Percentiles rank a stretch among this genome's conserved stretches.
phyloP scores from a whole-genome alignment of 2,888 invertebrate species.

The Meiosimyza platycephala region DNA sequence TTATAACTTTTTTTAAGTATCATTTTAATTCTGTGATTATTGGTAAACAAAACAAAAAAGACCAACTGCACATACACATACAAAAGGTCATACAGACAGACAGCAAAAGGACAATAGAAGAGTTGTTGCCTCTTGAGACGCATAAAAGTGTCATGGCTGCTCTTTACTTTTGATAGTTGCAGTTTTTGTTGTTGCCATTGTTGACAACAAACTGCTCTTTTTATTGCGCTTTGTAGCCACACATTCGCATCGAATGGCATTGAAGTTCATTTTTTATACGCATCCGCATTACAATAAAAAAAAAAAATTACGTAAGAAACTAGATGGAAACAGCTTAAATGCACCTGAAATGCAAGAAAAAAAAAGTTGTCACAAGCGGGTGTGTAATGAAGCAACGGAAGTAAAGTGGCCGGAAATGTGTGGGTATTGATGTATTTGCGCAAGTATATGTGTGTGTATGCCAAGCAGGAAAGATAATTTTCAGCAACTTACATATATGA shows the following conservation, averaged over 20 bases:
- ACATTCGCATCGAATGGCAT: not conserved
- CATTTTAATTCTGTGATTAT: slow-evolving; percentile 22
- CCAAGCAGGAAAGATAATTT: too few relatives aligned
- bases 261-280: slow-evolving; percentile 4
- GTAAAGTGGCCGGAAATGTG: slow-evolving; percentile 18
- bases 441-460: too few relatives aligned
- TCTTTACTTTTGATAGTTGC: too few relatives aligned
- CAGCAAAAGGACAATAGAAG: not conserved
- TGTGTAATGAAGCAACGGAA: not conserved
- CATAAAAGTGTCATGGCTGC: not conserved
- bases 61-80: too few relatives aligned
- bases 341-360: slow-evolving; percentile 17
- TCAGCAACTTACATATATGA: too few relatives aligned
- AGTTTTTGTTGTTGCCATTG: not conserved
- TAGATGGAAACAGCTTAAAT: not conserved
- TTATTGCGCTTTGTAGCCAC: slow-evolving; percentile 4
- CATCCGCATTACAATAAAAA: too few relatives aligned
- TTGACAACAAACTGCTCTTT: not conserved
- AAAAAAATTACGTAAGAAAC: too few relatives aligned
- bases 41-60: too few relatives aligned
- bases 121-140: not conserved
- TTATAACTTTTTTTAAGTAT: slow-evolving; percentile 37
- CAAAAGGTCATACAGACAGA: not conserved
- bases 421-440: not conserved
- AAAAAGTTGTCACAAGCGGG: too few relatives aligned